These are phyloP conservation scores for Macrosoma leucophasiata DNA, from an alignment of 2,888 invertebrate genomes.

Conservation along the genomic window DNA sequence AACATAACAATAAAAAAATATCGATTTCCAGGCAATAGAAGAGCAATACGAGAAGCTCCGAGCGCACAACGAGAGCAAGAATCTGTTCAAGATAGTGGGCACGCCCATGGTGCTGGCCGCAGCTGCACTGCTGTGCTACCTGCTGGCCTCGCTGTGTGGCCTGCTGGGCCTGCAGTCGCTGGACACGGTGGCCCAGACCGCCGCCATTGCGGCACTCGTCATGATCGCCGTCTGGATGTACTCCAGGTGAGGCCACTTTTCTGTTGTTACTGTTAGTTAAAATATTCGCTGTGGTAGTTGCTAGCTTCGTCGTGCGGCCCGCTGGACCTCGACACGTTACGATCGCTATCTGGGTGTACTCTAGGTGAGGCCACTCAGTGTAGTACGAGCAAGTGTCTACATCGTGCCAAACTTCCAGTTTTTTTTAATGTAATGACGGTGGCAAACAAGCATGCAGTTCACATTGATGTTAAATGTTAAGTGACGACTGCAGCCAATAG, in stretches of 20 bases:
- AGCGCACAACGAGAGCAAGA: slow-evolving; percentile 97
- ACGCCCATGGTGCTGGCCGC: slow-evolving; percentile 94
- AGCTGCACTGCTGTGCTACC: slow-evolving; percentile 87
- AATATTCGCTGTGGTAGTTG: too few relatives aligned
- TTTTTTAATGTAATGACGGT: too few relatives aligned
- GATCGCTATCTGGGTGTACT: too few relatives aligned
- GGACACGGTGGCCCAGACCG: slow-evolving; percentile 83
- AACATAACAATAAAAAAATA: neutral
- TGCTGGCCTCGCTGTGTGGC: slow-evolving; percentile 86
- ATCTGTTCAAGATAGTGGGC: slow-evolving; percentile 94
- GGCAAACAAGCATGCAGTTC: too few relatives aligned
- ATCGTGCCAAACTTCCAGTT: too few relatives aligned
- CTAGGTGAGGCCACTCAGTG: too few relatives aligned
- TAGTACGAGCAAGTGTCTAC: too few relatives aligned
- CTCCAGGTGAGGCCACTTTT: slow-evolving; percentile 87
- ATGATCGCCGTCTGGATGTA: slow-evolving; percentile 90
- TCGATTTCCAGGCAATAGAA: slow-evolving; percentile 82
- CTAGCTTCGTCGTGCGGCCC: too few relatives aligned
- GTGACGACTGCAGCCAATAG: too few relatives aligned
- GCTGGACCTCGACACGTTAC: too few relatives aligned
- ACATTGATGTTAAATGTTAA: too few relatives aligned
- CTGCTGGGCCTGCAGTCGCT: slow-evolving; percentile 85
- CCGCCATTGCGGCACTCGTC: slow-evolving; percentile 83
- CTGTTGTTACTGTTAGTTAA: too few relatives aligned
- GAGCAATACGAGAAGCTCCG: slow-evolving; percentile 87